phyloP scores from a whole-genome alignment of 2,888 invertebrate genomes.

The Branchipolynoe longqiensis region DNA sequence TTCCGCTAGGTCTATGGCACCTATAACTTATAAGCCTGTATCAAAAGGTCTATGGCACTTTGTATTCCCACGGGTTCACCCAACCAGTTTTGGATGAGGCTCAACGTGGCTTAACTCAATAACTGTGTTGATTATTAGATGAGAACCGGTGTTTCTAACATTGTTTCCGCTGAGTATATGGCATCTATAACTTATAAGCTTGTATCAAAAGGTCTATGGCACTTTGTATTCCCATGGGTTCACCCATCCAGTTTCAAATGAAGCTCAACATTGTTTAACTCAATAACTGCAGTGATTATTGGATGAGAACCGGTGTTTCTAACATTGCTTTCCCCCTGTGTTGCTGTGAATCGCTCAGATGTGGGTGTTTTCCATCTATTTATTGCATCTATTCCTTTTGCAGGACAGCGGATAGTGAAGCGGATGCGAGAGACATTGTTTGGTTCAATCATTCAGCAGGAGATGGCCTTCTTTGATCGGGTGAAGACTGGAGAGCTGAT shows the following conservation, averaged over 20 bases:
- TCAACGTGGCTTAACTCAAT: too few species aligned
- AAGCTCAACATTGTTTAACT: background rate
- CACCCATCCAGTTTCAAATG: background rate
- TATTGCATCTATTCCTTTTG: background rate
- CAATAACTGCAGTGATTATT: background rate
- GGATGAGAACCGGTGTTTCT: too few species aligned
- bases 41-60: too few species aligned
- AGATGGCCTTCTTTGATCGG: slow-evolving; percentile 94
- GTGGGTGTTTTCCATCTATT: background rate
- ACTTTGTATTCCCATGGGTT: background rate
- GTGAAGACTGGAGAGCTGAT: slow-evolving; percentile 95
- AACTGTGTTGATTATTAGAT: too few species aligned
- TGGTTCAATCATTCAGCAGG: slow-evolving; percentile 90
- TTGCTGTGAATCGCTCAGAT: background rate
- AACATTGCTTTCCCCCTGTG: background rate
- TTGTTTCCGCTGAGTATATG: too few species aligned
- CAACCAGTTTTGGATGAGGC: too few species aligned
- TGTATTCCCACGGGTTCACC: too few species aligned
- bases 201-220: background rate
- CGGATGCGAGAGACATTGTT: slow-evolving; percentile 90
- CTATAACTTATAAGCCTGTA: background rate
- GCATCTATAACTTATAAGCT: background rate
- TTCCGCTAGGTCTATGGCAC: too few species aligned
- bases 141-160: too few species aligned
- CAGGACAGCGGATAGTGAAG: slow-evolving; percentile 94